Evolutionary conservation across 2,797 vertebrate genomes (phyloP).

Genomic region (Sciurus carolinensis): DNA sequence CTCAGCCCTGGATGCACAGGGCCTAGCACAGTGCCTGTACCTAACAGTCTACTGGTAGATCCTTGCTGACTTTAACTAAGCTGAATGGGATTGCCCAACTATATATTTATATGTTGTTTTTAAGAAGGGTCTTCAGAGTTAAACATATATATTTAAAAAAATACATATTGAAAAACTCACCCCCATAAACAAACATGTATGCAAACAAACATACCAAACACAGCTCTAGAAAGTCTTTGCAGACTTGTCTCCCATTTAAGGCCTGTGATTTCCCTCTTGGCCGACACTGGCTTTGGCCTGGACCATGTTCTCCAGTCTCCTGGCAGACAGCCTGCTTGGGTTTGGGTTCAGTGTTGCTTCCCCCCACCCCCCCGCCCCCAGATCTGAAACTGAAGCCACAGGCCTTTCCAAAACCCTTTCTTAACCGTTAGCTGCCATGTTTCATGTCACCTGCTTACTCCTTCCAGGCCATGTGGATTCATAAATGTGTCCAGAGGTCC

Average conservation of each 20-base stretch:
- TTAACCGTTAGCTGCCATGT: background rate
- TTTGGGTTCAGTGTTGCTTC: constrained; percentile 47
- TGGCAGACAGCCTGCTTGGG: constrained; percentile 45
- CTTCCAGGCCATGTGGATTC: background rate
- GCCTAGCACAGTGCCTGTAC: background rate
- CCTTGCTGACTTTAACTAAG: constrained; percentile 1
- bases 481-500: background rate
- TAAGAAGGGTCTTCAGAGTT: background rate
- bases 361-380: background rate
- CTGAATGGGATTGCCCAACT: background rate
- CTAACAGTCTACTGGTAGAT: background rate
- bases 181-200: constrained; percentile 25
- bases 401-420: constrained; percentile 52
- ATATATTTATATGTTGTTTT: constrained; percentile 42
- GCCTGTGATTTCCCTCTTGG: constrained; percentile 67
- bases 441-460: constrained; percentile 9
- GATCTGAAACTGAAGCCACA: constrained; percentile 53
- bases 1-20: no score
- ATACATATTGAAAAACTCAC: constrained; percentile 10
- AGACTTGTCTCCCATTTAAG: constrained; percentile 47
- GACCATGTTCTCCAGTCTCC: constrained; percentile 23
- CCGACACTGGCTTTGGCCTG: background rate
- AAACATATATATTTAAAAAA: constrained; percentile 10
- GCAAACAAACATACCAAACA: constrained; percentile 42
- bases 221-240: constrained; percentile 12